Percentiles rank a stretch among this genome's conserved stretches.
phyloP scores from a whole-genome alignment of 2,113 vertebrate species.

The Thymallus thymallus region DNA sequence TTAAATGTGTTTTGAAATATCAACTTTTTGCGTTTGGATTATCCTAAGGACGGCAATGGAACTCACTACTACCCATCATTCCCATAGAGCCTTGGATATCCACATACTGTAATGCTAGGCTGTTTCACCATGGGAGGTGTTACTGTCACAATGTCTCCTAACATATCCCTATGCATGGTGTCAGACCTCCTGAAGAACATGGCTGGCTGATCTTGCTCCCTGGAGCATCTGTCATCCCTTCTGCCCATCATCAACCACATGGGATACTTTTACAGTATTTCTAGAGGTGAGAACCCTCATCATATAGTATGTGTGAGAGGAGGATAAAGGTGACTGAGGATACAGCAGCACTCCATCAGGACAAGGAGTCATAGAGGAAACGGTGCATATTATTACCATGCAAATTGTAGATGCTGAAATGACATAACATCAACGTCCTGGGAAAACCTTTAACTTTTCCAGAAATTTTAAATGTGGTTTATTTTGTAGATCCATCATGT shows the following conservation, averaged over 20 bases:
- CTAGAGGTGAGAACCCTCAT: not conserved
- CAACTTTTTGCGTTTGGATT: not conserved
- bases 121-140: not conserved
- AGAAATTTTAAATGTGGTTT: not conserved
- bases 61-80: not conserved
- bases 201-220: slow-evolving; percentile 31
- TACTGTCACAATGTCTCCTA: not conserved
- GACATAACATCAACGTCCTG: not conserved
- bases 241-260: not conserved
- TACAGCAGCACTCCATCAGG: not conserved
- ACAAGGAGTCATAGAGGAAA: not conserved
- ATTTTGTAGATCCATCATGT: not conserved
- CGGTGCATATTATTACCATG: not conserved
- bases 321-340: not conserved
- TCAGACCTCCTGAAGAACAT: slow-evolving; percentile 18
- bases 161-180: slow-evolving; percentile 16
- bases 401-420: not conserved
- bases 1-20: not conserved
- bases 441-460: not conserved
- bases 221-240: slow-evolving; percentile 20
- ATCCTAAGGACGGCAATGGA: not conserved
- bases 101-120: not conserved
- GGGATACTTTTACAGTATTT: not conserved
- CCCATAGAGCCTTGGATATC: not conserved
- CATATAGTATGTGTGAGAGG: not conserved